phyloP scores from a whole-genome alignment of 2,888 invertebrate species.

The Acronicta alni region DNA sequence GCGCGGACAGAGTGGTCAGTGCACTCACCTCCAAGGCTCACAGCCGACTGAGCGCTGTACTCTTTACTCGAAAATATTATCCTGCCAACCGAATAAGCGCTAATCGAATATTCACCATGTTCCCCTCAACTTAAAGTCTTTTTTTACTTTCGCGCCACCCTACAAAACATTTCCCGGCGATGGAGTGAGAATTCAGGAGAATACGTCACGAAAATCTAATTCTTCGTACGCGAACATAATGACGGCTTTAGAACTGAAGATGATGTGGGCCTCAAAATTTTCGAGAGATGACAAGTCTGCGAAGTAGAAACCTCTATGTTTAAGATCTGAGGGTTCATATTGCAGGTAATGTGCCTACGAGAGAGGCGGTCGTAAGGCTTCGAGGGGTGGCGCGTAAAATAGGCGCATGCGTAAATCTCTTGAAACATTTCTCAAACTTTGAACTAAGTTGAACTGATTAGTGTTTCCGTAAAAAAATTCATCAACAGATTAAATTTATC shows the following conservation, averaged over 20 bases:
- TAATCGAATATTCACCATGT: constrained; percentile 66
- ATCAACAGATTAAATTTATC: constrained; percentile 35
- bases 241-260: constrained; percentile 85
- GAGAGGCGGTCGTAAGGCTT: constrained; percentile 88
- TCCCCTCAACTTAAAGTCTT: constrained; percentile 47
- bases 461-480: constrained; percentile 46
- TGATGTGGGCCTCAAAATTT: constrained; percentile 77
- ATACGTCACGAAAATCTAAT: constrained; percentile 83
- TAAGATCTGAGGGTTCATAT: constrained; percentile 79
- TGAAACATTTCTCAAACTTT: constrained; percentile 77
- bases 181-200: constrained; percentile 71
- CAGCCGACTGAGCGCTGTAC: constrained; percentile 80
- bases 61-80: constrained; percentile 71
- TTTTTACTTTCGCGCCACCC: constrained; percentile 51
- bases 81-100: constrained; percentile 59
- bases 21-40: constrained; percentile 76
- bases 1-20: constrained; percentile 62
- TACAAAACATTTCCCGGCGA: constrained; percentile 52
- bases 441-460: constrained; percentile 69
- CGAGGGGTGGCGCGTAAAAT: constrained; percentile 87
- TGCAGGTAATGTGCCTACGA: constrained; percentile 71
- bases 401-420: constrained; percentile 86
- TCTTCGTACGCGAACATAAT: constrained; percentile 84
- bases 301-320: constrained; percentile 71
- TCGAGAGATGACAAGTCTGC: constrained; percentile 70